Base-by-base conservation (phyloP, 2,113 vertebrate genomes). In the Cyanistes caeruleus region DNA sequence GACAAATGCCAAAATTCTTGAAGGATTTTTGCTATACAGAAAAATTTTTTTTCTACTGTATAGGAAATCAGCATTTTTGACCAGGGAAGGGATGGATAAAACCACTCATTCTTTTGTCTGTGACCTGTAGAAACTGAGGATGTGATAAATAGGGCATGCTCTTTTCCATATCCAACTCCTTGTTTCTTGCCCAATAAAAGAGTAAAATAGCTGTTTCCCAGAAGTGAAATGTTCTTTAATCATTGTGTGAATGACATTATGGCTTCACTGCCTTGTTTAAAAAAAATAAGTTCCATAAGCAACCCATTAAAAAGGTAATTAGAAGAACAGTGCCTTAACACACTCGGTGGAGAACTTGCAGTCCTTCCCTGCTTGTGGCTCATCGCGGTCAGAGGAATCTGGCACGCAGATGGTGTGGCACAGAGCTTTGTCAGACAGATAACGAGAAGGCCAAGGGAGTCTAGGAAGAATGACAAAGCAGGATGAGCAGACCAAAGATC, bases 381-480 rank as follows among this genome's bases (percentile, higher is more conserved):
- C 4, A 1, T 43, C 0, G 1, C 0, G 0, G 37, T 16, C 68
- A 51, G 55, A 87, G 31, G 30, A 74, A 59, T 94, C 93, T 96
- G 95, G 82, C 53, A 53, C 0, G 2, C 90, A 92, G 68, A 82
- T 85, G 93, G 48, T 10, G 30, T 33, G 64, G 90, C 1, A 2
- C 53, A 49, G 65, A 56, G 23, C 56, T 92, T 46, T 90, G 76
- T 90, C 81, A 69, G 81, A 81, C 35, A 58, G 72, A 56, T 21
- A 89, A 62, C 0, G 1, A 78, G 43, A 73, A 72, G 30, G 81
- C 81, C 68, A 87, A 90, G 76, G 53, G 53, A 92, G 69, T 91
- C 88, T 85, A 84, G 82, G 46, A 88, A 82, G 83, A 94, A 87
- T 82, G 88, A 88, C 82, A 55, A 87, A 83, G 91, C 83, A 78